Conservation (phyloP, 2,888 invertebrate species). For the Apamea monoglypha region DNA sequence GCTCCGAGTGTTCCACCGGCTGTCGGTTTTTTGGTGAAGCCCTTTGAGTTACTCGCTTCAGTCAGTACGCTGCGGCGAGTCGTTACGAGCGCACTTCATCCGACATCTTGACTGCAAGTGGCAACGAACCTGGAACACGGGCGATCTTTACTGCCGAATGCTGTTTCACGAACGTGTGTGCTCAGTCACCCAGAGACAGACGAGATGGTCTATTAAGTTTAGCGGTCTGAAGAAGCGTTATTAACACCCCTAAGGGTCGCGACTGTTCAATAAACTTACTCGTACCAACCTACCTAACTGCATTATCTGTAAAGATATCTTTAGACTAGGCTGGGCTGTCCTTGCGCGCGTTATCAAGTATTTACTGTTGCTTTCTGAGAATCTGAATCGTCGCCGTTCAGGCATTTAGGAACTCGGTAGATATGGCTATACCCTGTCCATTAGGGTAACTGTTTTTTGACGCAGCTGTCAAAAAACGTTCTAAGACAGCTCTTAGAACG, state of each 20-base stretch:
- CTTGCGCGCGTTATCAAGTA: conserved; percentile 47
- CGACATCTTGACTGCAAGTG: neutral
- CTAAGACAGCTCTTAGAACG: too few relatives aligned
- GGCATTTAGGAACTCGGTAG: neutral
- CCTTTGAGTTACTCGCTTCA: too few relatives aligned
- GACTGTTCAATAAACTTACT: conserved; percentile 9
- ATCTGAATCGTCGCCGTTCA: neutral
- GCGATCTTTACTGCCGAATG: neutral
- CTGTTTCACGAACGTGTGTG: neutral
- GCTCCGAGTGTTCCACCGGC: too few relatives aligned
- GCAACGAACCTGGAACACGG: neutral
- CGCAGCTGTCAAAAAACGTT: too few relatives aligned
- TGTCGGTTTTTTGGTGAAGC: too few relatives aligned
- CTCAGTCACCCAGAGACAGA: neutral
- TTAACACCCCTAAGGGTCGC: neutral
- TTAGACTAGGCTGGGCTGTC: conserved; percentile 16
- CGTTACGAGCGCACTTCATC: neutral
- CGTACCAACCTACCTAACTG: neutral
- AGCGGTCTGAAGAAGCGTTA: neutral
- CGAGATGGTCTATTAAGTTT: neutral
- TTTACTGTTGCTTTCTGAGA: conserved; percentile 36
- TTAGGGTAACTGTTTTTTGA: too few relatives aligned
- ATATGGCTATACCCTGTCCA: neutral
- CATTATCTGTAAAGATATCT: conserved; percentile 26
- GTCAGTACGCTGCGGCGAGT: too few relatives aligned